Evolutionary conservation across 2,113 vertebrate genomes (phyloP), one percentile per base, ranked within the genome.

Genomic region (Nymphicus hollandicus): DNA sequence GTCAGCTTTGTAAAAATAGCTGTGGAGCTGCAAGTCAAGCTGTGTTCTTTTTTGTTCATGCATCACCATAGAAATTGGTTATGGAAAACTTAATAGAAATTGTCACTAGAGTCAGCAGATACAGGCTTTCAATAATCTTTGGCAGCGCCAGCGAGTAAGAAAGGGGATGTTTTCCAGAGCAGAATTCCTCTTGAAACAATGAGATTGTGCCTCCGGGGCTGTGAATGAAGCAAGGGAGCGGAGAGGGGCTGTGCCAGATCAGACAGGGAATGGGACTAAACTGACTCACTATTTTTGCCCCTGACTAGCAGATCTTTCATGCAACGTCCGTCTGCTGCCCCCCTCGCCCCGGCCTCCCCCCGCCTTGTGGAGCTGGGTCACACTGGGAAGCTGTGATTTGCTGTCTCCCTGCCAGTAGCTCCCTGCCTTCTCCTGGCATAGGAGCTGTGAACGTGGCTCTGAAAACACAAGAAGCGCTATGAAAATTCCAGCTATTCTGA

Each of bases 51-150:
- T 91, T 44, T 81, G 43, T 50, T 92, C 86, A 41, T 39, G 65
- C 61, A 95, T 86, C 95, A 81, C 90, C 88, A 72, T 33, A 96
- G 88, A 91, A 96, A 94, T 90, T 63, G 86, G 76, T 90, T 83
- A 73, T 91, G 88, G 92, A 50, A 90, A 96, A 92, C 69, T 84
- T 93, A 94, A 86, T 35, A 93, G 92, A 64, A 86, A 93, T 81
- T 95, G 88, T 86, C 72, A 61, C 65, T 72, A 80, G 64, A 93
- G 61, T 91, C 90, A 94, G 95, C 86, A 93, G 80, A 91, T 89
- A 56, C 5, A 6, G 7, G 37, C 81, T 94, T 60, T 49, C 92
- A 65, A 44, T 79, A 53, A 81, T 81, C 61, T 76, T 78, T 72
- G 77, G 88, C 91, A 92, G 77, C 1, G 0, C 52, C 10, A 0